These are phyloP conservation scores for Plebejus argus DNA, from an alignment of 2,888 invertebrate genomes.

Conservation along the genomic window DNA sequence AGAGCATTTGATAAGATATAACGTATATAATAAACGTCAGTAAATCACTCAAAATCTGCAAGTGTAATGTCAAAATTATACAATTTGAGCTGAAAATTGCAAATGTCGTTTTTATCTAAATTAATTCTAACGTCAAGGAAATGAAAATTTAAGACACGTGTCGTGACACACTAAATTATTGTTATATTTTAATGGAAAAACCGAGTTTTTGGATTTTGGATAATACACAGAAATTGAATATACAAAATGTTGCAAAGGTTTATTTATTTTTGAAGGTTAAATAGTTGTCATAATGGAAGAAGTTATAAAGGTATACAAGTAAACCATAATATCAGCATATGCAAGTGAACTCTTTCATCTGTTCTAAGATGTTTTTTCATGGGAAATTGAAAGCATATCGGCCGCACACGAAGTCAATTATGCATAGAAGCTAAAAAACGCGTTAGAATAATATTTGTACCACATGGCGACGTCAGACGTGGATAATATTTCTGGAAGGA, in stretches of 20 bases:
- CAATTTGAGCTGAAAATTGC: background rate
- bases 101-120: background rate
- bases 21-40: background rate
- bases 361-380: background rate
- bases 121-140: background rate
- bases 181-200: too few relatives aligned
- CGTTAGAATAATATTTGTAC: background rate
- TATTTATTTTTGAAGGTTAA: too few relatives aligned
- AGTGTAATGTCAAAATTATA: background rate
- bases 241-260: too few relatives aligned
- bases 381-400: conserved; percentile 1
- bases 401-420: conserved; percentile 4
- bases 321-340: too few relatives aligned
- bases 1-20: background rate
- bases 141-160: background rate
- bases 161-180: background rate
- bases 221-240: too few relatives aligned
- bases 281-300: too few relatives aligned
- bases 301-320: too few relatives aligned
- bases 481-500: background rate
- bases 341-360: conserved; percentile 9
- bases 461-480: background rate
- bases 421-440: background rate
- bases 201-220: too few relatives aligned
- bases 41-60: background rate